Conservation (phyloP, 1,140 invertebrate species). For the Drosophila aff. region DNA sequence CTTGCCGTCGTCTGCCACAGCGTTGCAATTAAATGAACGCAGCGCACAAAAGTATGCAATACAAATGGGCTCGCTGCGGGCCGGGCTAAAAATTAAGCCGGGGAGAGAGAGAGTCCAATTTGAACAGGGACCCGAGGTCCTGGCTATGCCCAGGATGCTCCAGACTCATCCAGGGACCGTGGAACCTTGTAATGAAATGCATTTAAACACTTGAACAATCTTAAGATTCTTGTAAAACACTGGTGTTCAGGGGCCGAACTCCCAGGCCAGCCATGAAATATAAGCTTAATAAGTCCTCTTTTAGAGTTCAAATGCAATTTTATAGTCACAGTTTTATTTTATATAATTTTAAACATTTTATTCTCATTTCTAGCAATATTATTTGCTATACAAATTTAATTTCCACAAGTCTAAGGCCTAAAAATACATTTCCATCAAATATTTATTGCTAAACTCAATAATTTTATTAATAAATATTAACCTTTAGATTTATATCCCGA, state of each 20-base stretch:
- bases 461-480: neutral
- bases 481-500: no score
- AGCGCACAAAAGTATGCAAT: conserved; percentile 57
- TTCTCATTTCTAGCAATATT: neutral
- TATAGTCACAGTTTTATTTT: neutral
- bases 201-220: neutral
- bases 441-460: neutral
- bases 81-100: conserved; percentile 44
- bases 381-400: neutral
- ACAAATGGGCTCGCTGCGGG: conserved; percentile 53
- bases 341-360: no score
- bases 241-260: neutral
- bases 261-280: neutral
- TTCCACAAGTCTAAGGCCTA: neutral
- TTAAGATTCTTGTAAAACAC: neutral
- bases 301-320: neutral
- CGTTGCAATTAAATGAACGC: conserved; percentile 72
- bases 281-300: neutral
- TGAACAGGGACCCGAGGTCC: conserved; percentile 1
- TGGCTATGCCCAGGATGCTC: conserved; percentile 3
- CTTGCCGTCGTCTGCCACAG: conserved; percentile 21
- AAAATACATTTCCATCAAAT: neutral
- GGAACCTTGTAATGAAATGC: neutral
- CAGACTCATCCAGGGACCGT: neutral
- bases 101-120: conserved; percentile 18